phyloP scores from a whole-genome alignment of 2,797 vertebrate genomes.

The Alca torda region DNA sequence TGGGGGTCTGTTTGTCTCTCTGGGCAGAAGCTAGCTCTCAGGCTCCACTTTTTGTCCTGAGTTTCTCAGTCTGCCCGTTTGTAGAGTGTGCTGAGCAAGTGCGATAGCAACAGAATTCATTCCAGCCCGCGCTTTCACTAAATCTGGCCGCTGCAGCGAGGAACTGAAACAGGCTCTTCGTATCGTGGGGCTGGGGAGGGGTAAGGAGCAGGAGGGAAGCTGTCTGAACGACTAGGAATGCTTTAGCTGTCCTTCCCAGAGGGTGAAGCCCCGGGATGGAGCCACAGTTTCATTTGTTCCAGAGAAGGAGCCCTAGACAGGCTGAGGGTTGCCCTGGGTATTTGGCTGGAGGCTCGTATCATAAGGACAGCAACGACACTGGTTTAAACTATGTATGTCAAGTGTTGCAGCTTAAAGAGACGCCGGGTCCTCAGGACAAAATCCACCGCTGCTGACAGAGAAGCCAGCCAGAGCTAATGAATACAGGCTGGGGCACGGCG shows the following conservation, averaged over 20 bases:
- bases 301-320: not conserved
- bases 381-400: not conserved
- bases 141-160: not conserved
- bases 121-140: fast-evolving
- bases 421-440: not conserved
- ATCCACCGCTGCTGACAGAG: not conserved
- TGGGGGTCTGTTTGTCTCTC: not conserved
- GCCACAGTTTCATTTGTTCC: not conserved
- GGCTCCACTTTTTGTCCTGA: not conserved
- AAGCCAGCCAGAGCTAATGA: not conserved
- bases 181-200: not conserved
- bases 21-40: not conserved
- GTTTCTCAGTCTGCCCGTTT: not conserved
- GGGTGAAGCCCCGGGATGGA: not conserved
- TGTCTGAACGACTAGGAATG: not conserved
- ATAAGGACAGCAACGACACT: not conserved
- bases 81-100: not conserved
- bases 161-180: not conserved
- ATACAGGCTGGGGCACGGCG: fast-evolving
- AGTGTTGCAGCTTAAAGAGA: not conserved
- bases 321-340: not conserved
- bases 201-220: not conserved
- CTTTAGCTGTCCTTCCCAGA: not conserved
- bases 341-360: not conserved
- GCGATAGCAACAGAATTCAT: not conserved